Evolutionary conservation across 2,888 invertebrate species (phyloP).

Genomic region (Limnephilus rhombicus): DNA sequence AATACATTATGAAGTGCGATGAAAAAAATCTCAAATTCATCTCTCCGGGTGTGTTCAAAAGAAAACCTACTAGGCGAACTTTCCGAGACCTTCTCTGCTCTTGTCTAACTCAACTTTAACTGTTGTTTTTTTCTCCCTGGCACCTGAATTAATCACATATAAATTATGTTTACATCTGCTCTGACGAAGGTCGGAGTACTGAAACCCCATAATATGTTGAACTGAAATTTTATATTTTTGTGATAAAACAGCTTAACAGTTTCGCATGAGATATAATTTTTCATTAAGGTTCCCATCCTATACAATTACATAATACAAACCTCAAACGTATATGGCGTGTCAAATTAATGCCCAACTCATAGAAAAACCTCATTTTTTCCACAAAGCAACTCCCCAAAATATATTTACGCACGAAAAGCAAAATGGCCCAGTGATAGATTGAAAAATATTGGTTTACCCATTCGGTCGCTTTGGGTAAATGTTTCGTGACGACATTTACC

Average conservation of each 20-base stretch:
- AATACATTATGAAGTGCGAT: too few relatives aligned
- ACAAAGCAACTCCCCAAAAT: background rate
- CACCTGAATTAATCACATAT: too few relatives aligned
- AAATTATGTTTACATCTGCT: too few relatives aligned
- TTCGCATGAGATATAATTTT: background rate
- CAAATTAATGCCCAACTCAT: background rate
- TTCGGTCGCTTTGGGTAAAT: conserved; percentile 12
- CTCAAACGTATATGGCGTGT: conserved; percentile 8
- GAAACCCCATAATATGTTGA: too few relatives aligned
- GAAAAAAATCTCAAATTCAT: too few relatives aligned
- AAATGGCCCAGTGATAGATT: conserved; percentile 25
- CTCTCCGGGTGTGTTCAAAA: too few relatives aligned
- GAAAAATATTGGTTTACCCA: conserved; percentile 34
- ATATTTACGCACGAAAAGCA: conserved; percentile 32
- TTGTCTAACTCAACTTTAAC: too few relatives aligned
- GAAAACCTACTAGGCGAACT: too few relatives aligned
- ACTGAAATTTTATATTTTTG: too few relatives aligned
- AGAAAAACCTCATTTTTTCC: conserved; percentile 6
- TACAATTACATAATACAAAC: background rate
- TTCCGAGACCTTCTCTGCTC: too few relatives aligned
- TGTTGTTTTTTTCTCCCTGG: too few relatives aligned
- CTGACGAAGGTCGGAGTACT: too few relatives aligned
- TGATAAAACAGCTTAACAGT: background rate
- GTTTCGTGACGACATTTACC: background rate
- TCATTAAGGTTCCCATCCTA: background rate